phyloP scores from a whole-genome alignment of 2,888 invertebrate species.

The Pseudanteris insignis region DNA sequence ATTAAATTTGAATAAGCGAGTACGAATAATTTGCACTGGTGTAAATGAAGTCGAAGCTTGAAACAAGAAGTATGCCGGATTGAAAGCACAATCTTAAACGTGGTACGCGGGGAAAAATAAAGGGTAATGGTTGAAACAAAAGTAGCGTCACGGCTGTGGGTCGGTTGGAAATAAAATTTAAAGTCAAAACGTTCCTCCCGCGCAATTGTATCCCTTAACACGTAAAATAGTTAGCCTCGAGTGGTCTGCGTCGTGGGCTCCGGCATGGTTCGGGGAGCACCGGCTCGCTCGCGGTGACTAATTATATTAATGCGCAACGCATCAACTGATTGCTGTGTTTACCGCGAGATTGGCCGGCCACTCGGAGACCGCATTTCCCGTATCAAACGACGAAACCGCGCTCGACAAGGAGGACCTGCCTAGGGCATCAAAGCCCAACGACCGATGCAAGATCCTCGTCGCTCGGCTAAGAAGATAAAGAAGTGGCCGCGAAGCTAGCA shows the following conservation, averaged over 20 bases:
- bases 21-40: too few relatives aligned
- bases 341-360: slow-evolving; percentile 59
- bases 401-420: slow-evolving; percentile 44
- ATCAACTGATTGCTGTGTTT: slow-evolving; percentile 65
- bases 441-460: slow-evolving; percentile 27
- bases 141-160: slow-evolving; percentile 24
- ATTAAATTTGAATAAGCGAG: too few relatives aligned
- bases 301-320: slow-evolving; percentile 66
- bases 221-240: slow-evolving; percentile 48
- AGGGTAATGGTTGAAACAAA: slow-evolving; percentile 25
- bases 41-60: too few relatives aligned
- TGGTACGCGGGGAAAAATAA: slow-evolving; percentile 26
- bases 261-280: slow-evolving; percentile 37
- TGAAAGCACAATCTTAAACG: slow-evolving; percentile 9
- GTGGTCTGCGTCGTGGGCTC: slow-evolving; percentile 38
- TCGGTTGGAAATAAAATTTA: slow-evolving; percentile 35
- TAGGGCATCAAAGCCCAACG: slow-evolving; percentile 29
- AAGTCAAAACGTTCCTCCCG: slow-evolving; percentile 14
- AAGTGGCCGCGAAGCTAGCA: slow-evolving; percentile 53
- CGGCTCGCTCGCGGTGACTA: slow-evolving; percentile 64
- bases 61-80: too few relatives aligned
- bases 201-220: slow-evolving; percentile 43
- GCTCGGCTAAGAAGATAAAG: slow-evolving; percentile 34
- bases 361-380: slow-evolving; percentile 48
- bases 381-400: slow-evolving; percentile 54